Evolutionary conservation across 2,797 vertebrate species (phyloP).

Genomic region (Arnoldichthys spilopterus): DNA sequence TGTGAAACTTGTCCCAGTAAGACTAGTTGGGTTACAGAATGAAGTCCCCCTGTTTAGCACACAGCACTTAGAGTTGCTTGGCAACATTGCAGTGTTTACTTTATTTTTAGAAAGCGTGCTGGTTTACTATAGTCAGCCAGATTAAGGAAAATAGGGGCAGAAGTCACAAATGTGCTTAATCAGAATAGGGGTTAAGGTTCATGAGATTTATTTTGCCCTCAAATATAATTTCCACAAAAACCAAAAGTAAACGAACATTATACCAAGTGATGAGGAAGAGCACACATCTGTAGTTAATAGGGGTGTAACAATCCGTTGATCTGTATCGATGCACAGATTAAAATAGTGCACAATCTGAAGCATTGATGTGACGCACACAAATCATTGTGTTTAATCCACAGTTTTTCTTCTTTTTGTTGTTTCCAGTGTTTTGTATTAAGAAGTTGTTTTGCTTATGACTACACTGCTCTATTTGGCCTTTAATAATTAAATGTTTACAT

Average conservation of each 20-base stretch:
- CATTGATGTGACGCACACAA: too few species aligned
- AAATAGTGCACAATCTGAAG: too few species aligned
- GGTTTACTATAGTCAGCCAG: constrained; percentile 30
- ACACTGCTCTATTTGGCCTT: too few species aligned
- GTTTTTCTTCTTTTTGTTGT: too few species aligned
- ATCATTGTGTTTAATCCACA: too few species aligned
- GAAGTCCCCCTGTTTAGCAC: constrained; percentile 77
- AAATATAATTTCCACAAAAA: neutral
- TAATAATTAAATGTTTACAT: too few species aligned
- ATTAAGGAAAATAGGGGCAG: constrained; percentile 17
- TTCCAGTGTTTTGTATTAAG: too few species aligned
- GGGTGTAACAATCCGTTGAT: too few species aligned
- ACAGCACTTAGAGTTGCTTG: constrained; percentile 76
- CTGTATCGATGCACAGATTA: too few species aligned
- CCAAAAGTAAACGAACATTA: neutral
- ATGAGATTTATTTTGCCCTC: constrained; percentile 5
- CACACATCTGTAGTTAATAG: too few species aligned
- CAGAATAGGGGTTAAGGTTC: neutral
- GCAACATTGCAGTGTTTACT: constrained; percentile 76
- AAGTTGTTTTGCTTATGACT: too few species aligned
- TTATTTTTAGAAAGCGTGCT: constrained; percentile 81
- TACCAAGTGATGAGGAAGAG: too few species aligned
- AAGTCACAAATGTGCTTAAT: constrained; percentile 32
- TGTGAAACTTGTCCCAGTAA: constrained; percentile 46
- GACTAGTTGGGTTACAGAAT: constrained; percentile 72